Evolutionary conservation across 2,888 invertebrate species (phyloP).

Genomic region (Oxytorus armatus): DNA sequence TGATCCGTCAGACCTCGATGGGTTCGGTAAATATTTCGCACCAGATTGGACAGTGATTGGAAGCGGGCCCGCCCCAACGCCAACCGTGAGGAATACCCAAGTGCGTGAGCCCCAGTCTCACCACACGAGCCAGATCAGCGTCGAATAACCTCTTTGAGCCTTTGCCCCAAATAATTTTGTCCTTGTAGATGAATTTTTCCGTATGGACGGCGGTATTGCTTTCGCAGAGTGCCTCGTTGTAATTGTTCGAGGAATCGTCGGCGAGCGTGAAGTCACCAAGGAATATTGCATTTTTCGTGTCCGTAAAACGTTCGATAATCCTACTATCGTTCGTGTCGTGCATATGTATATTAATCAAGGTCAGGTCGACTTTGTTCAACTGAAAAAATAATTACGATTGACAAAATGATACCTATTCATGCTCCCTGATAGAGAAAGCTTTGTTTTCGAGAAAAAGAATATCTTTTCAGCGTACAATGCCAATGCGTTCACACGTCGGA

Average conservation of each 20-base stretch:
- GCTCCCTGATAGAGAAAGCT: too few relatives aligned
- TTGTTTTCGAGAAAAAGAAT: too few relatives aligned
- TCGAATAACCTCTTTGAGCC: conserved; percentile 68
- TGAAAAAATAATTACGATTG: conserved; percentile 41
- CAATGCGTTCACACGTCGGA: too few relatives aligned
- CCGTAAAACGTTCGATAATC: conserved; percentile 69
- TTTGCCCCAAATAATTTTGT: conserved; percentile 72
- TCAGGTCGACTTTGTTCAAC: conserved; percentile 71
- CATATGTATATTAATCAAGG: conserved; percentile 72
- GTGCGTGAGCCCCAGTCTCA: conserved; percentile 90
- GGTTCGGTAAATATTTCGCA: conserved; percentile 86
- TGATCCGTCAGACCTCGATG: conserved; percentile 62
- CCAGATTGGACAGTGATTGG: conserved; percentile 91
- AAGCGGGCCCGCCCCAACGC: conserved; percentile 93
- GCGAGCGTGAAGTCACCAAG: conserved; percentile 76
- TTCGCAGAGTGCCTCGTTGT: conserved; percentile 65
- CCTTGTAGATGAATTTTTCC: conserved; percentile 68
- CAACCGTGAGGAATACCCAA: conserved; percentile 93
- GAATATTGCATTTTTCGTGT: conserved; percentile 71
- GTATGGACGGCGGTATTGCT: conserved; percentile 69
- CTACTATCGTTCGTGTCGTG: conserved; percentile 68
- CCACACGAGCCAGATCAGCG: conserved; percentile 87
- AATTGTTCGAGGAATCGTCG: conserved; percentile 53
- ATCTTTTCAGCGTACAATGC: too few relatives aligned
- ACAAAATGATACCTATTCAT: not conserved